phyloP scores from a whole-genome alignment of 2,113 vertebrate species.

The Neopipo cinnamomea region DNA sequence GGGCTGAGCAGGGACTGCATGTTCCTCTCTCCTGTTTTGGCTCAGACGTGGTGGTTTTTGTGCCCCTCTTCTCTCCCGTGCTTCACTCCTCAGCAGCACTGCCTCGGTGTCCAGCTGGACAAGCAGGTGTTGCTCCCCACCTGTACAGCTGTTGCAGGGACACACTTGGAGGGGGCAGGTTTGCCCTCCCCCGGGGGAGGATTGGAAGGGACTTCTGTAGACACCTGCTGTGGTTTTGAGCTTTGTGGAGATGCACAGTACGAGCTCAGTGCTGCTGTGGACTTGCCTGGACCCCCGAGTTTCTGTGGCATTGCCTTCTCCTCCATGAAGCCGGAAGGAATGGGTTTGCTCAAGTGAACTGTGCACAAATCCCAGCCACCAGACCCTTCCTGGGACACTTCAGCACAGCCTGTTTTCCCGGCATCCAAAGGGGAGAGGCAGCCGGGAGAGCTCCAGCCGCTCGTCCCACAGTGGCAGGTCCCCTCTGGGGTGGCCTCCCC shows the following conservation, averaged over 20 bases:
- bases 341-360: background rate
- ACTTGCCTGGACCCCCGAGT: background rate
- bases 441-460: background rate
- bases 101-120: background rate
- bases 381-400: background rate
- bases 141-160: background rate
- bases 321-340: background rate
- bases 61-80: background rate
- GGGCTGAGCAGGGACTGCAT: background rate
- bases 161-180: background rate
- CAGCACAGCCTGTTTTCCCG: background rate
- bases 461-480: background rate
- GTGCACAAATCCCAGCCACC: background rate
- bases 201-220: background rate
- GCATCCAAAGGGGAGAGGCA: background rate
- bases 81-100: background rate
- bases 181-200: background rate
- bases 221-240: background rate
- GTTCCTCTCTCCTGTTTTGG: background rate
- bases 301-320: background rate
- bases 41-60: background rate
- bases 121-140: background rate
- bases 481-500: background rate
- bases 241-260: background rate
- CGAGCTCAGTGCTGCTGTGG: background rate